Conservation (phyloP, 2,113 vertebrate species). For the Mohoua ochrocephala region DNA sequence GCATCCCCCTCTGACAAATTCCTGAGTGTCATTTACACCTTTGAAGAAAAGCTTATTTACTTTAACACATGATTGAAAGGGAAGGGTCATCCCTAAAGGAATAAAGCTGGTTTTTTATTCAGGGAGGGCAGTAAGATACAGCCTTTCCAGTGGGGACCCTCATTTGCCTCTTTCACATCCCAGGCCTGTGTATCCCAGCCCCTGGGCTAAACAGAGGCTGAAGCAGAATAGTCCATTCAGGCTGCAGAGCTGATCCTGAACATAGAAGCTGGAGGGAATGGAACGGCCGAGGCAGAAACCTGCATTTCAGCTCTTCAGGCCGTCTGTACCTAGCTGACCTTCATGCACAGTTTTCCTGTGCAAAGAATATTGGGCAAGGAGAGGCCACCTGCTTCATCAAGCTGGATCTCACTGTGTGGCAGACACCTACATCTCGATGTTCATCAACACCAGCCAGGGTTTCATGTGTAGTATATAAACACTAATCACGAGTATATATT, state of each 20-base stretch:
- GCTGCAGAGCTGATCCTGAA: not conserved
- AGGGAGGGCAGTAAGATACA: not conserved
- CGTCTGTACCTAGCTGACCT: not conserved
- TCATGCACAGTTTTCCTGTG: not conserved
- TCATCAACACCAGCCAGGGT: not conserved
- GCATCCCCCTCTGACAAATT: not conserved
- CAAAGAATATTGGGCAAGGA: not conserved
- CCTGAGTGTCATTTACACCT: not conserved
- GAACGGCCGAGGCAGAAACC: not conserved
- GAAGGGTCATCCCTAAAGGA: not conserved
- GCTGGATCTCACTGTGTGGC: not conserved
- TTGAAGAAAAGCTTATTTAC: not conserved
- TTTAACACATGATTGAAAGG: not conserved
- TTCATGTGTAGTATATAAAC: not conserved
- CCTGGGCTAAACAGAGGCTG: not conserved
- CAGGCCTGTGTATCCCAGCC: fast-evolving
- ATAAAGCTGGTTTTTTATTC: not conserved
- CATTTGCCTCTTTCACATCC: not conserved
- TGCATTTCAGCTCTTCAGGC: not conserved
- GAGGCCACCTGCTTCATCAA: not conserved
- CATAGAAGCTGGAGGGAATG: not conserved
- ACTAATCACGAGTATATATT: not conserved
- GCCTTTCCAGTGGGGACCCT: not conserved
- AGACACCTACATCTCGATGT: not conserved
- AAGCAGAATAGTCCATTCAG: not conserved